Evolutionary conservation across 2,888 invertebrate genomes (phyloP).

Genomic region (Hemicrepidius hirtus): DNA sequence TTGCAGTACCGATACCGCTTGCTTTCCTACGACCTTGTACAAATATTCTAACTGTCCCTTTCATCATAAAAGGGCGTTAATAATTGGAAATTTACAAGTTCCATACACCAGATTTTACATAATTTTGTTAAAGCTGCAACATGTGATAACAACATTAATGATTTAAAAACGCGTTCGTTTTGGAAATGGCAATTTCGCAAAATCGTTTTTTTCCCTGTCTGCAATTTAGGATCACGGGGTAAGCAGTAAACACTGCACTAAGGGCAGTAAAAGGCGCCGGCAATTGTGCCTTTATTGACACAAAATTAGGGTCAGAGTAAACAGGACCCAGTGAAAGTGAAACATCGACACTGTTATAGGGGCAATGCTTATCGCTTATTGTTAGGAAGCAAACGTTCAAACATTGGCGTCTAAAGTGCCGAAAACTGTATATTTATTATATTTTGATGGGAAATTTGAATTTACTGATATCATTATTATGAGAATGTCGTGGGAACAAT

Average conservation of each 20-base stretch:
- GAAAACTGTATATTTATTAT: constrained; percentile 3
- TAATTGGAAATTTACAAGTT: no score
- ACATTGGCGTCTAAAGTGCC: background rate
- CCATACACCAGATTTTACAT: no score
- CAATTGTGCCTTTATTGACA: constrained; percentile 53
- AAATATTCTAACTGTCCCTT: constrained; percentile 15
- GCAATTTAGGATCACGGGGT: constrained; percentile 65
- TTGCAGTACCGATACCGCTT: no score
- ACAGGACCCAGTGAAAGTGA: constrained; percentile 53
- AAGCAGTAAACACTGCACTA: constrained; percentile 58
- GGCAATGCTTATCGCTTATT: constrained; percentile 39
- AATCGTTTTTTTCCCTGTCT: background rate
- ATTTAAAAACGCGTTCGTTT: no score
- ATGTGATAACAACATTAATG: no score
- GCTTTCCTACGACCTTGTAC: background rate
- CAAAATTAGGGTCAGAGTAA: constrained; percentile 56
- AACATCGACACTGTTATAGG: constrained; percentile 35
- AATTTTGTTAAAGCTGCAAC: no score
- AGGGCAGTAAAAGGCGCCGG: constrained; percentile 52
- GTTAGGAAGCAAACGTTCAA: constrained; percentile 35
- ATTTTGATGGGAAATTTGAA: constrained; percentile 1
- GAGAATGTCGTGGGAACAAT: background rate
- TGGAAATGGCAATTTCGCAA: no score
- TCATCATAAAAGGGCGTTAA: no score
- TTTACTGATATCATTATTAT: background rate